Conservation (phyloP, 2,113 vertebrate species). For the Passer domesticus region DNA sequence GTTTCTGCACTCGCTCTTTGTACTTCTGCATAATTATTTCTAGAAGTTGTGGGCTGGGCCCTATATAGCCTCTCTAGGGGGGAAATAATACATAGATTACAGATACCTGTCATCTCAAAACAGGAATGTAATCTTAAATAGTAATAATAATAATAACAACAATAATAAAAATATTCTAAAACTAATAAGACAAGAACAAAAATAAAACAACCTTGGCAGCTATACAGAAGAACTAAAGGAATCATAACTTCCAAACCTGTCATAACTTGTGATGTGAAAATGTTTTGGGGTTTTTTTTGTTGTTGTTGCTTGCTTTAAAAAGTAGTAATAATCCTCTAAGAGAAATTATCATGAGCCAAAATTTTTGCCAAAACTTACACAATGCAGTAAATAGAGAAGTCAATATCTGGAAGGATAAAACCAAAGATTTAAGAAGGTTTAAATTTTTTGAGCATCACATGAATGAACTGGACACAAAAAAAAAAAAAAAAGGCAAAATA, state of each 20-base stretch:
- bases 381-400: fast-evolving
- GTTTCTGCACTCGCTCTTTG: background rate
- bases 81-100: background rate
- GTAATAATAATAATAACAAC: background rate
- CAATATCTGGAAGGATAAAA: background rate
- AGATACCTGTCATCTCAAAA: background rate
- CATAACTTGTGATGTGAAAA: background rate
- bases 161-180: background rate
- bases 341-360: background rate
- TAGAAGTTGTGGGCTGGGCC: background rate
- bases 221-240: background rate
- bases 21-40: background rate
- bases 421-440: background rate
- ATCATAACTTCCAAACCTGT: background rate
- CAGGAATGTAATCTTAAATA: background rate
- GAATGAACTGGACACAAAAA: too few species aligned
- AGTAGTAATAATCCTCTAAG: fast-evolving
- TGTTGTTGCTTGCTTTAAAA: background rate
- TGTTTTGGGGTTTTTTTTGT: fast-evolving
- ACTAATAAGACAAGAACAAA: background rate
- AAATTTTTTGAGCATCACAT: too few species aligned
- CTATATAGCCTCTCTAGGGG: background rate
- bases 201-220: background rate
- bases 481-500: too few species aligned
- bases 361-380: background rate